Evolutionary conservation across 2,113 vertebrate genomes (phyloP), one percentile per base, ranked within the genome.

Genomic region (Microtus oregoni): DNA sequence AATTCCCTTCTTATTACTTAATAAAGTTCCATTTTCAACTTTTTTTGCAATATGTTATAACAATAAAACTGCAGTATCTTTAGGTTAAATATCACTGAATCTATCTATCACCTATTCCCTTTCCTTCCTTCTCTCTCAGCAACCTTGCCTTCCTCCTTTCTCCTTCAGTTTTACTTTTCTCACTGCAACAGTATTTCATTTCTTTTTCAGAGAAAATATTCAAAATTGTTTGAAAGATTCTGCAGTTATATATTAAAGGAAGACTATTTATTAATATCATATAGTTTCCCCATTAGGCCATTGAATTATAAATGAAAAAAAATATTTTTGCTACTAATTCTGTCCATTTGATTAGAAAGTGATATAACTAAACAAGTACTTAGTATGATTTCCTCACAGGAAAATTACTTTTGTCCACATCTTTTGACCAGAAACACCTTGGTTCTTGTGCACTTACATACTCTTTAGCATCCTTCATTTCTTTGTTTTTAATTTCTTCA

Each of bases 171-270:
- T 10, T 26, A 9, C 1, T 26, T 35, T 44, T 73, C 15, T 83
- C 58, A 79, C 1, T 85, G 14, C 11, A 58, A 26, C 7, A 30
- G 58, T 44, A 67, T 5, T 76, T 95, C 35, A n/a, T 47, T 79
- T 90, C 67, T 32, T 50, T 50, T 50, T 50, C 50, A 50, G 91
- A 11, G 32, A 41, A 55, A 72, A 47, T 3, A 52, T 86, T 8
- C 8, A 91, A 89, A 52, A 44, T 87, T 47, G 72, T 78, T 78
- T 89, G 11, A 89, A 95, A 77, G 0, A 47, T 83, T 72, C 15
- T 55, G 19, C 11, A 24, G 10, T 87, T 87, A 79, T 90, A 1
- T 32, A 65, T 72, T 24, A 76, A 38, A 61, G 50, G 10, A 9
- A 96, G 5, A 72, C 26, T 38, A 58, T 63, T 76, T 12, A 13